Evolutionary conservation across 2,797 vertebrate species (phyloP).

Genomic region (Gadopsis bispinosus): DNA sequence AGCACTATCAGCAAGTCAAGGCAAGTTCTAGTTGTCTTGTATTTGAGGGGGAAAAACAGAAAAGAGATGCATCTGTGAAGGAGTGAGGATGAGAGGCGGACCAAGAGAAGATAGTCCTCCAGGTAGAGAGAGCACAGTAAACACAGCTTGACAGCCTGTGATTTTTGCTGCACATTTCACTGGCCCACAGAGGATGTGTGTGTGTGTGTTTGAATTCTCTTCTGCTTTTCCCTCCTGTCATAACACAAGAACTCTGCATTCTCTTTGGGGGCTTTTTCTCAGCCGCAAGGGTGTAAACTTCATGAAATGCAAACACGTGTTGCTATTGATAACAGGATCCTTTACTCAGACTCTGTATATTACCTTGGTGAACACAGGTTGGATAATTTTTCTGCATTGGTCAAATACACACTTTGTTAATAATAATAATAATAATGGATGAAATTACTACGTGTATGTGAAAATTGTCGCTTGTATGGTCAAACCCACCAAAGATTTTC

Average conservation of each 20-base stretch:
- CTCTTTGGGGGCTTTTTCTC: slow-evolving; percentile 51
- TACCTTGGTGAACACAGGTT: not conserved
- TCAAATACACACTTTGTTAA: not conserved
- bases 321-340: slow-evolving; percentile 37
- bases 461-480: not conserved
- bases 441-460: not conserved
- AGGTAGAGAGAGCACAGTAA: slow-evolving; percentile 70
- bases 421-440: slow-evolving; percentile 14
- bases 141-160: slow-evolving; percentile 75
- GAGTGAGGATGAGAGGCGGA: slow-evolving; percentile 36
- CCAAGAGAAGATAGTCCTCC: slow-evolving; percentile 55
- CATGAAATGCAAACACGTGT: slow-evolving; percentile 42
- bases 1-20: slow-evolving; percentile 44
- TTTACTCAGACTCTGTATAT: slow-evolving; percentile 9
- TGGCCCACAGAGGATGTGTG: slow-evolving; percentile 37
- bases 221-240: slow-evolving; percentile 65
- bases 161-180: slow-evolving; percentile 60
- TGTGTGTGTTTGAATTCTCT: slow-evolving; percentile 24
- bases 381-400: slow-evolving; percentile 3
- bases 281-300: slow-evolving; percentile 48
- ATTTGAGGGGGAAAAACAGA: slow-evolving; percentile 19
- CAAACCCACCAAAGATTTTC: not conserved
- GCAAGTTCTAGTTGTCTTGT: slow-evolving; percentile 42
- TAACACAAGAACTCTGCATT: slow-evolving; percentile 59
- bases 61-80: slow-evolving; percentile 53